Evolutionary conservation across 1,140 invertebrate genomes (phyloP), one percentile per base, ranked within the genome.

Genomic region (Diorhabda carinulata): DNA sequence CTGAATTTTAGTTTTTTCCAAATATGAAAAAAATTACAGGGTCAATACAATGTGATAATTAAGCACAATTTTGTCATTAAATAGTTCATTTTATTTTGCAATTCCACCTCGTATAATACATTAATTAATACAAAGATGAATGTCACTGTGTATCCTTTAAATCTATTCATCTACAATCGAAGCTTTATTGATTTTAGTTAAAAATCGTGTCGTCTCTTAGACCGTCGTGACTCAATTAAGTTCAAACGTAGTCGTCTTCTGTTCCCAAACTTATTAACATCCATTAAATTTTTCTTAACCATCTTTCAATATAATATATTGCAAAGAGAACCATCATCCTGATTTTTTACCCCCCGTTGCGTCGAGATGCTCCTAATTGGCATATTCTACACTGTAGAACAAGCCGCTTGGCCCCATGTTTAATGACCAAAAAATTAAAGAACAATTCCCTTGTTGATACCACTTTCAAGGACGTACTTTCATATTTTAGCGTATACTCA

Each of bases 361-460:
- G 72, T 57, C 8, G 67, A 72, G 74, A 66, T 69, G 66, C 66
- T 71, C 64, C 73, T 76, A 76, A 76, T 76, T 76, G 72, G 74
- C 74, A 74, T 72, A 76, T 71, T 72, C 70, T 71, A 62, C 52
- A 62, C 56, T 70, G 66, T 66, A 72, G 68, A 68, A 73, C 63
- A 67, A 60, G 52, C 69, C 68, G 62, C 68, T 65, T 67, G 67
- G 65, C 59, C 69, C 66, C 25, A 61, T 72, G 62, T 72, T 74
- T 74, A 75, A 75, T 75, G 72, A 73, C 70, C 70, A 70, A 75
- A 70, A 75, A 76, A 74, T 72, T 71, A 67, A 70, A 68, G 69
- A 74, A 74, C 70, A 72, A 72, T 74, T 71, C 64, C 52, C 41
- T 65, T 45, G 52, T 58, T 63, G 60, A 57, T 63, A 42, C 61